Evolutionary conservation across 2,888 invertebrate genomes (phyloP), one percentile per base, ranked within the genome.

Genomic region (Acleris holmiana): DNA sequence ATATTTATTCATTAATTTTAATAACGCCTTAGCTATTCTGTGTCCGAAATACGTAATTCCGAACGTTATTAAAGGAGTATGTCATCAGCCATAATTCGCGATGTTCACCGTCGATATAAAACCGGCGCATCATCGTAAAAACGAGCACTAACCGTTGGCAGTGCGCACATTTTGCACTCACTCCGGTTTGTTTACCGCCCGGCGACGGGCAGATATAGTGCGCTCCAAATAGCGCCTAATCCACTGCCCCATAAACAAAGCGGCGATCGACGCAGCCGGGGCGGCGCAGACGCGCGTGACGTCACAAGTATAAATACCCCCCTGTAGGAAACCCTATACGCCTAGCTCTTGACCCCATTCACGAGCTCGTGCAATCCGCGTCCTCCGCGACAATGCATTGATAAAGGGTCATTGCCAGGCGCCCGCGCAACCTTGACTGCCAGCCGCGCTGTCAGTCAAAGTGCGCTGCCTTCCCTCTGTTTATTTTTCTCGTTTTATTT

Each of bases 161-260:
- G 21, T 29, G 53, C 35, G 44, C 48, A 41, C 56, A 47, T 63
- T 68, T 72, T 69, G 67, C 71, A 70, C 63, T 58, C 66, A 69
- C 66, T 62, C 44, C 55, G 61, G 44, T 66, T 55, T 61, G 69
- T 64, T 68, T 57, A 58, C 69, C 70, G 71, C 75, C 54, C 72
- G 66, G 72, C 74, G 73, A 79, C 78, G 41, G 59, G 54, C 74
- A 80, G 74, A 73, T 76, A 78, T 82, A 82, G 78, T 65, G 57
- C 66, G 72, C 67, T 71, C 72, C 76, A 78, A 83, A 85, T 87
- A 82, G 79, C 72, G 67, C 72, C 69, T 72, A 76, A 82, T 83
- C 80, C 73, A 78, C 79, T 85, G 83, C 81, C 77, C 82, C 81
- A 88, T 86, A 88, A 89, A 87, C 88, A 87, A 84, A 80, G 72